Evolutionary conservation across 2,113 vertebrate species (phyloP), one percentile per base, ranked within the genome.

Genomic region (Solenodon paradoxus): DNA sequence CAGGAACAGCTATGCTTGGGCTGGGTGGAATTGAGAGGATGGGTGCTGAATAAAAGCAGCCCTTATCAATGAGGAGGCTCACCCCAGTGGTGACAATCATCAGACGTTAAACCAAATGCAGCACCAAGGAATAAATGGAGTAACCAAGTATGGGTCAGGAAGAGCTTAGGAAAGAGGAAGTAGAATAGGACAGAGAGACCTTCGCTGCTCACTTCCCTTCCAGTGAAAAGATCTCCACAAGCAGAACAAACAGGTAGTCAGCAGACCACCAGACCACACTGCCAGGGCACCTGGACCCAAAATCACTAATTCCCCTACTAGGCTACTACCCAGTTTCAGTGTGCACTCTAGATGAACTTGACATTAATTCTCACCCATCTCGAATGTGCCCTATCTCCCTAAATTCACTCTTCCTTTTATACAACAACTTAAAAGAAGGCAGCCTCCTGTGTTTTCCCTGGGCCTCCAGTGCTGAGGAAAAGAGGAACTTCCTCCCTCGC

Each of bases 221-320:
- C 30, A 51, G 38, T 1, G 35, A 49, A 71, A 57, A 66, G 40
- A 15, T 63, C 59, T 35, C 64, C 7, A 11, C 3, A 0, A 9
- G 13, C 0, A 11, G 9, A 5, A 49, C 17, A 32, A 12, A 32
- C 24, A 8, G 2, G 32, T 4, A 7, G 42, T 57, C 64, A 9
- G 40, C 40, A 80, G 55, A n/a, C 42, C 40, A 28, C 1, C n/a
- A 38, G 59, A 12, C 47, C 30, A 49, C 45, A 28, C 5, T 4
- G 13, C 49, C 45, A 63, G 22, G 40, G 7, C 1, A 0, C 1
- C 2, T n/a, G 4, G 3, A 17, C 42, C 77, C 9, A 30, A 49
- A 5, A 7, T 7, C 11, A 13, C n/a, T 28, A 30, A 74, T 2
- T 12, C 40, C 13, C 38, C 17, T 5, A 0, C 2, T 7, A 32